Evolutionary conservation across 92 coral and sea anemone genomes (phyloP).

Genomic region (Palythoa heliodiscus): DNA sequence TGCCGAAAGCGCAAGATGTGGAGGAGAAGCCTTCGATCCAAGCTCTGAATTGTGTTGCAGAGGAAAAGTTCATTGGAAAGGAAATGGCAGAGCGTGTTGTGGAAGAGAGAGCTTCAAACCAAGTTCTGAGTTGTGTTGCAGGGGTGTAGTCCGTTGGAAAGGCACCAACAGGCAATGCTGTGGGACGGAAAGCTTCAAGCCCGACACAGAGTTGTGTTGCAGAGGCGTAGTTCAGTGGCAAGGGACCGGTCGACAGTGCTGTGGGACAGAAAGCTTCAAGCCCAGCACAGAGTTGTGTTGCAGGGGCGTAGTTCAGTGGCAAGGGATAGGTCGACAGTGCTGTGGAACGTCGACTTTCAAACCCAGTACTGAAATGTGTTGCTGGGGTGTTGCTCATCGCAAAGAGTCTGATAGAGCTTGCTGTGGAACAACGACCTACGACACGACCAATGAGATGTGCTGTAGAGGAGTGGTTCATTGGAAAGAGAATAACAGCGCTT

Average conservation of each 20-base stretch:
- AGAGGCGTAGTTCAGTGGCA: constrained; percentile 5
- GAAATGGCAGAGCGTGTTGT: background rate
- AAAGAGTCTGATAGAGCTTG: background rate
- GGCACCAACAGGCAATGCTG: background rate
- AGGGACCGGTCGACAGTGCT: background rate
- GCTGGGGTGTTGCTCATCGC: background rate
- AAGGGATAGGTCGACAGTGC: background rate
- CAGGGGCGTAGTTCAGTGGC: constrained; percentile 1
- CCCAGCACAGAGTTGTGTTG: background rate
- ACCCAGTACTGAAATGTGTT: constrained; percentile 2
- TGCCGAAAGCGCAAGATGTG: background rate
- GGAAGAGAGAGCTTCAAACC: background rate
- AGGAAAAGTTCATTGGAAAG: background rate
- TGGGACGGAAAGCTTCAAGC: background rate
- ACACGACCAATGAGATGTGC: background rate
- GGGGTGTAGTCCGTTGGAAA: background rate
- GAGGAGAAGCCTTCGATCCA: background rate
- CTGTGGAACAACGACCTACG: background rate
- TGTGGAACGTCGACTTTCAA: background rate
- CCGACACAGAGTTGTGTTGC: background rate
- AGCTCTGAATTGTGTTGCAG: background rate
- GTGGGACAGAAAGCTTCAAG: background rate
- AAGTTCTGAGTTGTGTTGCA: background rate
- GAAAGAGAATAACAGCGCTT: background rate
- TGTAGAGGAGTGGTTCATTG: background rate